Evolutionary conservation across 1,140 invertebrate genomes (phyloP).

Genomic region (Parasteatoda tepidariorum): DNA sequence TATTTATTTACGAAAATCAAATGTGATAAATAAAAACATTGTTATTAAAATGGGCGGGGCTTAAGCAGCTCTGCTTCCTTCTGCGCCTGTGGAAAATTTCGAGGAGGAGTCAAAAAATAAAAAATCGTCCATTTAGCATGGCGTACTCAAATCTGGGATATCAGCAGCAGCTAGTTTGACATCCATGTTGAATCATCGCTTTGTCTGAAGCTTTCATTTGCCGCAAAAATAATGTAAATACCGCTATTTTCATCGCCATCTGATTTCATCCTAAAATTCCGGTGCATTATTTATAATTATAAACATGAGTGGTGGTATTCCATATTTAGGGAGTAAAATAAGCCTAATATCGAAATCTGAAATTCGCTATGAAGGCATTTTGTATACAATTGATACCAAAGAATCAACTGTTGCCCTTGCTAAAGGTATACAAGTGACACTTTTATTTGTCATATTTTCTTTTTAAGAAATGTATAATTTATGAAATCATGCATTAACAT

Average conservation of each 20-base stretch:
- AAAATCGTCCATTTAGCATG: constrained; percentile 32
- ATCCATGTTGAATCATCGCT: constrained; percentile 30
- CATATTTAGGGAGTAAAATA: constrained; percentile 99
- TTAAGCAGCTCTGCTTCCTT: neutral
- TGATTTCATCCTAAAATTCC: constrained; percentile 12
- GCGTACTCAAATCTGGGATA: constrained; percentile 21
- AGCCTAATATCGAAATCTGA: constrained; percentile 99
- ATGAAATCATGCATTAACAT: too few species aligned
- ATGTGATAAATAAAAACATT: too few species aligned
- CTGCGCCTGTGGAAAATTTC: neutral
- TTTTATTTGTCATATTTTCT: too few species aligned
- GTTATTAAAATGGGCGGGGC: constrained; percentile 3
- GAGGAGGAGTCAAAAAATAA: constrained; percentile 18
- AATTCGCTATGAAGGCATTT: constrained; percentile 98
- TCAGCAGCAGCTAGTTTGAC: neutral
- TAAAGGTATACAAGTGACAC: constrained; percentile 87
- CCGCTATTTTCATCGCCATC: constrained; percentile 21
- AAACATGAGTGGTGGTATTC: constrained; percentile 78
- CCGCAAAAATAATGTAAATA: constrained; percentile 12
- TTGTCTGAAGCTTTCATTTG: neutral
- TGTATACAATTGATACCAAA: constrained; percentile 98
- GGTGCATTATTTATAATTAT: neutral
- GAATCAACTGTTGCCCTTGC: constrained; percentile 99
- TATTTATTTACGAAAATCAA: too few species aligned
- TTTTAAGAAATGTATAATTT: too few species aligned